A percentile compares a stretch with the other conserved stretches of the same genome.
Conservation (phyloP, 2,888 invertebrate species). For the Gortyna flavago region DNA sequence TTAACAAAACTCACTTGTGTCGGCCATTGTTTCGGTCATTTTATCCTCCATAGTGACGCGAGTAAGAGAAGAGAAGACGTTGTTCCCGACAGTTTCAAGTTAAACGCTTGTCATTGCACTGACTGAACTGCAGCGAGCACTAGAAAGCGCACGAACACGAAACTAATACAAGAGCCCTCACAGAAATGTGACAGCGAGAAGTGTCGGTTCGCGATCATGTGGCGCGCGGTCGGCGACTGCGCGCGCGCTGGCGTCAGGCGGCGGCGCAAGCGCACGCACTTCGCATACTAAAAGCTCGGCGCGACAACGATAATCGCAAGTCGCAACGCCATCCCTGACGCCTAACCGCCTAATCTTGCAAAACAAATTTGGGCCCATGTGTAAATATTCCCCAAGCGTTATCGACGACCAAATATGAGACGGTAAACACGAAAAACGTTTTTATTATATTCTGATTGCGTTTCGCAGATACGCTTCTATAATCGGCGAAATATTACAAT, state of each 20-base stretch:
- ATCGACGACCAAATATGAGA: conserved; percentile 83
- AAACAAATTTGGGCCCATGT: conserved; percentile 80
- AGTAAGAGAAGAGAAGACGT: conserved; percentile 65
- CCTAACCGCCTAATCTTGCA: conserved; percentile 83
- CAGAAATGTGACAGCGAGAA: conserved; percentile 78
- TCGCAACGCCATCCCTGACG: conserved; percentile 76
- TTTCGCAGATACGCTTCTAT: conserved; percentile 76
- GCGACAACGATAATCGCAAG: conserved; percentile 84
- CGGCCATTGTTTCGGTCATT: conserved; percentile 72
- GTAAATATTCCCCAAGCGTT: conserved; percentile 83
- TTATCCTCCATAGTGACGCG: conserved; percentile 69
- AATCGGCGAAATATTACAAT: conserved; percentile 77
- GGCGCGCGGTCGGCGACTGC: conserved; percentile 73
- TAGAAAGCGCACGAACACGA: conserved; percentile 82
- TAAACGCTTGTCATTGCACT: conserved; percentile 83
- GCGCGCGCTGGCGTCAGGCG: conserved; percentile 82
- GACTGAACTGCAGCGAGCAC: conserved; percentile 79
- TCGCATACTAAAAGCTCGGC: conserved; percentile 87
- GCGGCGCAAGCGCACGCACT: conserved; percentile 85
- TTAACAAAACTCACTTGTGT: conserved; percentile 76
- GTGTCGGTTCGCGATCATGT: conserved; percentile 78
- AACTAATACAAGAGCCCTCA: conserved; percentile 79
- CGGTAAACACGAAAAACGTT: conserved; percentile 77
- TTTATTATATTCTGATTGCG: conserved; percentile 78
- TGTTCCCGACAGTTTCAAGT: conserved; percentile 69